Percentiles rank a stretch among this genome's conserved stretches.
phyloP scores from a whole-genome alignment of 2,888 invertebrate species.

The Nomada goodeniana region DNA sequence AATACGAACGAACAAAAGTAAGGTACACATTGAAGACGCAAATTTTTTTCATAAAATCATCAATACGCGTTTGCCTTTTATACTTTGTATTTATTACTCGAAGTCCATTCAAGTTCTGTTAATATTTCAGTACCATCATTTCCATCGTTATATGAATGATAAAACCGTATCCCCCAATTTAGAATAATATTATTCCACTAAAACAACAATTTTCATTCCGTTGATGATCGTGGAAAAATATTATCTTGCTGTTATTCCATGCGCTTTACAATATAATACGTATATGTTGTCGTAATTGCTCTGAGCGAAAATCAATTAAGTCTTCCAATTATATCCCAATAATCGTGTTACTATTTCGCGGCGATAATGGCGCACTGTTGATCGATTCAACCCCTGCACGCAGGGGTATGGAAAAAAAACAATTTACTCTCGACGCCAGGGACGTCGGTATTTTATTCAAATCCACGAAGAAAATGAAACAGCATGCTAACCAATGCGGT shows the following conservation, averaged over 20 bases:
- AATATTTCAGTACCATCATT: too few species aligned
- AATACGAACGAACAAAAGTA: not conserved
- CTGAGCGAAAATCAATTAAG: conserved; percentile 21
- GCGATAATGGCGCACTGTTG: conserved; percentile 33
- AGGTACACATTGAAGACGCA: too few species aligned
- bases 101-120: too few species aligned
- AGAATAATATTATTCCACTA: too few species aligned
- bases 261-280: not conserved
- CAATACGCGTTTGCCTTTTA: too few species aligned
- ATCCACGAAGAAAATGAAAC: conserved; percentile 32
- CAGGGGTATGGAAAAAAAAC: not conserved
- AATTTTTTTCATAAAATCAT: too few species aligned
- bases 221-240: not conserved
- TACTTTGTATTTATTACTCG: too few species aligned
- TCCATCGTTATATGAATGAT: too few species aligned
- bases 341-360: conserved; percentile 33
- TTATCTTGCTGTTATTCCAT: not conserved
- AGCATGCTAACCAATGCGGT: conserved; percentile 15
- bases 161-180: too few species aligned
- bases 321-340: conserved; percentile 33
- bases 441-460: conserved; percentile 39
- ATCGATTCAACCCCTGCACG: conserved; percentile 32
- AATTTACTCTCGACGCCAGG: conserved; percentile 18
- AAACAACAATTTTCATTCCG: not conserved
- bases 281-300: conserved; percentile 1